Evolutionary conservation across 2,888 invertebrate species (phyloP), one percentile per base, ranked within the genome.

Genomic region (Pandemis heparana): DNA sequence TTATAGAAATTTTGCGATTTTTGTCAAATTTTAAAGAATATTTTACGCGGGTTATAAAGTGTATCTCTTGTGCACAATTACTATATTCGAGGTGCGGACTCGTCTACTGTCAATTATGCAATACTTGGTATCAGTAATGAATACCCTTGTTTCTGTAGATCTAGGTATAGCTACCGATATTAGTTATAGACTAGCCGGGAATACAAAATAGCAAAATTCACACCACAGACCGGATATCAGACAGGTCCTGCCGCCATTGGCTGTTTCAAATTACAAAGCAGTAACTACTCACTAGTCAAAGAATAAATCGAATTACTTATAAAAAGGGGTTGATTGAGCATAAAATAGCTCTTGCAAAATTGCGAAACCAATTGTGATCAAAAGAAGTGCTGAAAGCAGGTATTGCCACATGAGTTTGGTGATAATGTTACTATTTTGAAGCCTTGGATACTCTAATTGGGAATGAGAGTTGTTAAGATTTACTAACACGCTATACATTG

Each of bases 241-340:
- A 18, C 53, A 16, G 18, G 53, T 16, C 53, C 56, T 56, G 23
- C 23, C 56, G 23, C 10, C 56, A 56, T 10, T 23, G 23, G 56
- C 23, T 56, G 10, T 23, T 56, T 56, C 56, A 53, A 18, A 56
- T 56, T 18, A 56, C 18, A 18, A 56, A 23, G 51, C 5, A 12
- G 23, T 10, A 23, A 56, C 23, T 23, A 18, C 23, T 32, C 23
- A 32, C 23, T 56, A 23, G 23, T 23, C 23, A 60, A 9, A 60
- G 3, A 60, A 4, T n/a, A n/a, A n/a, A 38, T 60, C 60, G 10
- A 62, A 41, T 53, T 63, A 63, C 62, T 63, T 63, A 18, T 56
- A 56, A 46, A 70, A 70, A 32, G 38, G 69, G n/a, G 56, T 38
- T 9, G 53, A 64, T 16, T 56, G 10, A 14, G 32, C n/a, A 8